phyloP scores from a whole-genome alignment of 1,140 invertebrate species.

The Phenacoccus solenopsis region DNA sequence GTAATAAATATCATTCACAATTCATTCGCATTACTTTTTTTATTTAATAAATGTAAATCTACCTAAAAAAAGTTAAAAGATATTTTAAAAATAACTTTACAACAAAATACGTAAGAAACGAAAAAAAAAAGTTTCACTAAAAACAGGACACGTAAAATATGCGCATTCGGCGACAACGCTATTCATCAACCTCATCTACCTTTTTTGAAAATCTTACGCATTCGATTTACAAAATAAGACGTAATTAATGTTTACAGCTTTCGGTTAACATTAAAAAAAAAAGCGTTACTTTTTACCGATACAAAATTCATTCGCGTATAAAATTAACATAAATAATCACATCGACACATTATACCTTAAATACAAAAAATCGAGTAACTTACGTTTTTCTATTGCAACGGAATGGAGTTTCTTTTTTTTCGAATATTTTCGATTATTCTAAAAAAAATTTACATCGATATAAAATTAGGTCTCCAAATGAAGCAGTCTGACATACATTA shows the following conservation, averaged over 20 bases:
- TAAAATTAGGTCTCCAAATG: no score
- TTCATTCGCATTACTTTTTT: background rate
- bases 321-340: background rate
- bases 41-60: background rate
- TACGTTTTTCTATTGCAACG: no score
- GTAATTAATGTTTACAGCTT: no score
- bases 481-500: no score
- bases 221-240: no score
- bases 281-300: background rate
- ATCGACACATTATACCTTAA: background rate
- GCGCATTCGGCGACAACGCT: background rate
- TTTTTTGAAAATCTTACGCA: conserved; percentile 1
- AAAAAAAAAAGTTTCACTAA: background rate
- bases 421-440: no score
- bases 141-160: background rate
- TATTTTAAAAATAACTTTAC: background rate
- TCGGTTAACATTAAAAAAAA: no score
- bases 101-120: background rate
- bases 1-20: background rate
- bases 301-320: background rate
- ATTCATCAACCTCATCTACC: no score
- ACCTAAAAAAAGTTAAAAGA: background rate
- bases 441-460: no score
- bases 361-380: background rate
- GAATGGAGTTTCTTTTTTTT: no score